phyloP scores from a whole-genome alignment of 2,113 vertebrate species.

The Psilopsiagon aymara region DNA sequence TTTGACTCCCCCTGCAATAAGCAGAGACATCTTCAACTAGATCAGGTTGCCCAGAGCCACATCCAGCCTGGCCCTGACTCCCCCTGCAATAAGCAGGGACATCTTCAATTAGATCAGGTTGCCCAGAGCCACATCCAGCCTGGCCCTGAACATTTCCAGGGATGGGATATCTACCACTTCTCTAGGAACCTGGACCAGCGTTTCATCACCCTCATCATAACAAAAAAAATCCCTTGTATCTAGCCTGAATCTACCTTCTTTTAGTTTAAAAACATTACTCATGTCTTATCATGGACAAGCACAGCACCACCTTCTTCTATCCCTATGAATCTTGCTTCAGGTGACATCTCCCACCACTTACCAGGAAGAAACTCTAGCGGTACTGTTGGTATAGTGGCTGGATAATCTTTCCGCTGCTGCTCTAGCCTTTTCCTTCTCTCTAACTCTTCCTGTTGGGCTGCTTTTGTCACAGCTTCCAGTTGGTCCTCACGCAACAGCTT shows the following conservation, averaged over 20 bases:
- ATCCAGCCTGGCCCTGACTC: too few species aligned
- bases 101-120: neutral
- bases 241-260: neutral
- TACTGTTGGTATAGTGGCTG: constrained; percentile 77
- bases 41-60: too few species aligned
- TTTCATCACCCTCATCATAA: neutral
- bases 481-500: constrained; percentile 96
- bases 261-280: neutral
- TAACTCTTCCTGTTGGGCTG: constrained; percentile 96
- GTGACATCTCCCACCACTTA: constrained; percentile 35
- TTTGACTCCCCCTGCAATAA: too few species aligned
- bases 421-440: constrained; percentile 94
- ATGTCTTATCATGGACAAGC: neutral
- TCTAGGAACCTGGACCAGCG: neutral
- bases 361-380: constrained; percentile 81
- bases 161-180: neutral
- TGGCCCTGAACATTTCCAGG: neutral
- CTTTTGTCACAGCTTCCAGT: constrained; percentile 95
- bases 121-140: neutral
- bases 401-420: constrained; percentile 95
- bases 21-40: too few species aligned
- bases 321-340: neutral
- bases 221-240: neutral
- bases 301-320: neutral
- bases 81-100: neutral